Base-by-base conservation (phyloP, 1,140 invertebrate genomes). In the Spodoptera litura region DNA sequence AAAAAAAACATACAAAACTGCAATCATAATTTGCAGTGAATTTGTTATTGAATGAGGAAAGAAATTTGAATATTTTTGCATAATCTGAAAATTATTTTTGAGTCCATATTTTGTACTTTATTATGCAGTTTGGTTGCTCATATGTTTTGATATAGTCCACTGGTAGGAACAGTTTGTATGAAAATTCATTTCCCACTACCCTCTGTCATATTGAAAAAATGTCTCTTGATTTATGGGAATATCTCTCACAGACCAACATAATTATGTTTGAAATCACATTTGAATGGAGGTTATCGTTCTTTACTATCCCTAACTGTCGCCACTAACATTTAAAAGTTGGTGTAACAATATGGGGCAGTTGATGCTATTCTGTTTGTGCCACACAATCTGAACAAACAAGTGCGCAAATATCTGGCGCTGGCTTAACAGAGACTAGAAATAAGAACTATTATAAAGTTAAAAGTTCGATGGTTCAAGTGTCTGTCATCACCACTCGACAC, bases 41-140 rank as follows among this genome's bases (percentile, higher is more conserved):
- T 55, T 62, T 74, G 71, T 75, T 62, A 62, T 53, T 64, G 73
- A 53, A 61, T 68, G 64, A 75, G 10, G 62, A 53, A 55, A 27
- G 38, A 51, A 75, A 75, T 35, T 64, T 51, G 12, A 75, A 75
- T 75, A 75, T 75, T 74, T 74, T 75, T 75, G 73, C 73, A 75
- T 75, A 75, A 75, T 75, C 15, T 52, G 59, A 53, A 64, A 75
- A 49, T 75, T 61, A 74, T 74, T 75, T 62, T 74, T 74, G 55
- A 52, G 49, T 75, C 58, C 58, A 38, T 15, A 35, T 74, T 74
- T 74, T 74, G 59, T 75, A 62, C 25, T 75, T 73, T 49, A 74
- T 61, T 31, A 74, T 52, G 61, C 56, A 74, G 73, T 75, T 71
- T 53, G 64, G 49, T 35, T 52, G 58, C 5, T 59, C 71, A 49